Conservation (phyloP, 1,140 invertebrate species). For the Asobara japonica region DNA sequence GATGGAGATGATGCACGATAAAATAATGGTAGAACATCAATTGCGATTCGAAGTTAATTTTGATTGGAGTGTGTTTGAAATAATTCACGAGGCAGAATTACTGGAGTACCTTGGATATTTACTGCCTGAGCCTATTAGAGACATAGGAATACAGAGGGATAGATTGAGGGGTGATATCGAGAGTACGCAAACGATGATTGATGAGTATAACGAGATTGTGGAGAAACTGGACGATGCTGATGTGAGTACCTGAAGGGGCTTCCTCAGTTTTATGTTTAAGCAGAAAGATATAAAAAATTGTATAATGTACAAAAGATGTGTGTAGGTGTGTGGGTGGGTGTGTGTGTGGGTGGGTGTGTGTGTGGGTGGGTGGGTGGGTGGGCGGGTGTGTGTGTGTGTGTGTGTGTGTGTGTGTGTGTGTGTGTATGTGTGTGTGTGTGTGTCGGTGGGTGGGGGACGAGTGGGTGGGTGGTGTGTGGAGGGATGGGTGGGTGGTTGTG, state of each 20-base stretch:
- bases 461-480: no score
- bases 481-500: no score
- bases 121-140: conserved; percentile 74
- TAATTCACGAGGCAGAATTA: conserved; percentile 79
- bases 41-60: conserved; percentile 76
- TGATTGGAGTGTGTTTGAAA: conserved; percentile 73
- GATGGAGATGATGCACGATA: conserved; percentile 73
- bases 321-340: no score
- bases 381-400: no score
- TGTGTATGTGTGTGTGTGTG: no score
- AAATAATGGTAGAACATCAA: conserved; percentile 73
- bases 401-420: no score
- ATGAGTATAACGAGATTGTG: conserved; percentile 71
- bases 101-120: conserved; percentile 79
- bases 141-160: conserved; percentile 76
- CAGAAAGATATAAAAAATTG: neutral
- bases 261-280: neutral
- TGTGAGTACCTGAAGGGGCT: conserved; percentile 52
- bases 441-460: no score
- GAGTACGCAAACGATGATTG: conserved; percentile 68
- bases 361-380: no score
- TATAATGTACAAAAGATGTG: no score
- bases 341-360: no score
- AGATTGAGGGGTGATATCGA: conserved; percentile 74
- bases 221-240: conserved; percentile 72